Conservation (phyloP, 2,888 invertebrate species). For the Hydropsyche betteni region DNA sequence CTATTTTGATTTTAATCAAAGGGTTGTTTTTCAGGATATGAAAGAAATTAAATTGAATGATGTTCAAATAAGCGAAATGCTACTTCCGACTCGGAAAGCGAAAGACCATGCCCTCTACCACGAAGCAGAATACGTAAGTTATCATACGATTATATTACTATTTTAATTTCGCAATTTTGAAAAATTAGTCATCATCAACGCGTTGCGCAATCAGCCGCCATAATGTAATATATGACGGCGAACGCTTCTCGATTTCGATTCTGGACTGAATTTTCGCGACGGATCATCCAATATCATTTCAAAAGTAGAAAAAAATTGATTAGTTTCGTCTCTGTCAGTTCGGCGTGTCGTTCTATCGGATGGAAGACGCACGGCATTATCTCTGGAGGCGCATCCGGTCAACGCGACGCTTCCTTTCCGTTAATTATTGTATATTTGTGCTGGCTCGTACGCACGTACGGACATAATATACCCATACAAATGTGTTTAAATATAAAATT, state of each 20-base stretch:
- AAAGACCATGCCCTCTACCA: slow-evolving; percentile 59
- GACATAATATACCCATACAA: neutral
- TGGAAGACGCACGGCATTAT: slow-evolving; percentile 56
- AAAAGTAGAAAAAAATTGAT: slow-evolving; percentile 49
- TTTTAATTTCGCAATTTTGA: neutral
- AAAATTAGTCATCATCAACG: neutral
- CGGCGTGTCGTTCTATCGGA: slow-evolving; percentile 57
- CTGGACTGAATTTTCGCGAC: no score
- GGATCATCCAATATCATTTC: no score
- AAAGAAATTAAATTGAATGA: no score
- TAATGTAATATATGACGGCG: slow-evolving; percentile 54
- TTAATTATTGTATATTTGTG: slow-evolving; percentile 45
- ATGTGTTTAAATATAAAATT: neutral
- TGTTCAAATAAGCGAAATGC: slow-evolving; percentile 53
- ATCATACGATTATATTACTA: neutral
- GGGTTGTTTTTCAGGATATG: slow-evolving; percentile 9
- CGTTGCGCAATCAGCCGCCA: neutral
- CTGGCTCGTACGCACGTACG: neutral
- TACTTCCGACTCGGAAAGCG: slow-evolving; percentile 59
- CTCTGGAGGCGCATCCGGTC: slow-evolving; percentile 57
- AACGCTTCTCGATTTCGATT: slow-evolving; percentile 55
- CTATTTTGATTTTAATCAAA: neutral
- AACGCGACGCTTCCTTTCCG: slow-evolving; percentile 50
- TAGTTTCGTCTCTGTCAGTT: slow-evolving; percentile 50
- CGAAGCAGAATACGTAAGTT: slow-evolving; percentile 64